Evolutionary conservation across 1,140 invertebrate species (phyloP).

Genomic region (Nasonia giraulti): DNA sequence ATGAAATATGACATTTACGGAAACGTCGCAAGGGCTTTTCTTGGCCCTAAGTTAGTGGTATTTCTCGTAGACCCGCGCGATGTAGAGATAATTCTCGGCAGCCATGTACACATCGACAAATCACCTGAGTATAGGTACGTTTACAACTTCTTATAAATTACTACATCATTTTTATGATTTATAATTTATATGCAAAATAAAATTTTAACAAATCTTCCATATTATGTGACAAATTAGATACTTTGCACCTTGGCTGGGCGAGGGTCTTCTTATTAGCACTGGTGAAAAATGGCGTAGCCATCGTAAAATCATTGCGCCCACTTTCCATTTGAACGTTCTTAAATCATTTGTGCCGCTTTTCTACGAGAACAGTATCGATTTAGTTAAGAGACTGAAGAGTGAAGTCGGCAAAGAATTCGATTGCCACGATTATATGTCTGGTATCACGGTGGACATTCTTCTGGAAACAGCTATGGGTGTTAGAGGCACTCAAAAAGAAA

Average conservation of each 20-base stretch:
- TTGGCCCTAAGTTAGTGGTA: slow-evolving; percentile 80
- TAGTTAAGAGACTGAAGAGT: slow-evolving; percentile 80
- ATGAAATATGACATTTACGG: slow-evolving; percentile 75
- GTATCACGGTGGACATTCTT: slow-evolving; percentile 91
- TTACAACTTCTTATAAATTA: slow-evolving; percentile 22
- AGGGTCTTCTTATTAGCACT: slow-evolving; percentile 88
- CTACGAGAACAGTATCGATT: slow-evolving; percentile 85
- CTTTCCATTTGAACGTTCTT: slow-evolving; percentile 94
- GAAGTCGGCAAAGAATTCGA: slow-evolving; percentile 83
- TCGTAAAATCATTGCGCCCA: slow-evolving; percentile 92
- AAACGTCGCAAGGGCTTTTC: slow-evolving; percentile 77
- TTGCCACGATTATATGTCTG: slow-evolving; percentile 88
- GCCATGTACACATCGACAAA: slow-evolving; percentile 88
- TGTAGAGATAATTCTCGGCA: slow-evolving; percentile 82
- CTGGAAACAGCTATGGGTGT: slow-evolving; percentile 86
- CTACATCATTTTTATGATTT: background rate
- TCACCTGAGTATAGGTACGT: slow-evolving; percentile 75
- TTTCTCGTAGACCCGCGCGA: slow-evolving; percentile 80
- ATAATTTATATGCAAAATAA: background rate
- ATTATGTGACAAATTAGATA: slow-evolving; percentile 71
- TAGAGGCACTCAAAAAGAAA: slow-evolving; percentile 77
- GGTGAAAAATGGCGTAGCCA: slow-evolving; percentile 89
- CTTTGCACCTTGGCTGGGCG: slow-evolving; percentile 92
- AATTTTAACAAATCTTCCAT: slow-evolving; percentile 49
- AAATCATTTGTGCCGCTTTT: slow-evolving; percentile 92